Evolutionary conservation across 2,888 invertebrate species (phyloP), one percentile per base, ranked within the genome.

Genomic region (Brachylomia viminalis): DNA sequence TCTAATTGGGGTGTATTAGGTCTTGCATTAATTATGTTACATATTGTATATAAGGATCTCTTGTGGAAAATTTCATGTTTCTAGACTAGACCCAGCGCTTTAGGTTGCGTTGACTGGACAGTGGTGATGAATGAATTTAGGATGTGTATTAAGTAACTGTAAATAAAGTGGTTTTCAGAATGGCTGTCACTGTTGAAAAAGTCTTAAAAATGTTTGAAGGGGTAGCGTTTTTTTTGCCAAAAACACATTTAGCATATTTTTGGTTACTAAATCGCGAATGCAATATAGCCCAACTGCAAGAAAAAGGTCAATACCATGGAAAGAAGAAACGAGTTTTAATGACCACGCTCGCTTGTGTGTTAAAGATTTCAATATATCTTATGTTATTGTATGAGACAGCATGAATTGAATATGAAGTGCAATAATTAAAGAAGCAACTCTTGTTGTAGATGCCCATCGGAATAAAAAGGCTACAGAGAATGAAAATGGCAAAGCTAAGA

Each of bases 401-500:
- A 33, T 52, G 7, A 67, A n/a, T 13, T 20, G 56, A 56, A n/a
- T 38, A 6, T 74, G 30, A 68, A 75, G 42, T 84, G 64, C 79
- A 56, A 58, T 79, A 30, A 77, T 49, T 87, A 86, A 72, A 86
- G 76, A 75, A 82, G 75, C 72, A 73, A 78, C 79, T 86, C 82
- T 87, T 79, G 87, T 86, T 74, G 80, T 86, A 86, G 87, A 86
- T 87, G 59, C 45, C 52, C 80, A 54, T 30, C 20, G 61, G 72
- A 38, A 61, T 77, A 72, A 30, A 79, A 27, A 79, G 2, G 47
- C 75, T 27, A 74, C 75, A 27, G 38, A 58, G 5, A 73, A 3
- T 17, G 17, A 58, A 47, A 47, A 58, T 15, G 47, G 5, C n/a
- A 78, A 67, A 49, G 30, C 27, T n/a, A 47, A 38, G 13, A 59